These are phyloP conservation scores for Alviniconcha strummeri DNA, from an alignment of 2,888 invertebrate genomes.

Conservation along the genomic window DNA sequence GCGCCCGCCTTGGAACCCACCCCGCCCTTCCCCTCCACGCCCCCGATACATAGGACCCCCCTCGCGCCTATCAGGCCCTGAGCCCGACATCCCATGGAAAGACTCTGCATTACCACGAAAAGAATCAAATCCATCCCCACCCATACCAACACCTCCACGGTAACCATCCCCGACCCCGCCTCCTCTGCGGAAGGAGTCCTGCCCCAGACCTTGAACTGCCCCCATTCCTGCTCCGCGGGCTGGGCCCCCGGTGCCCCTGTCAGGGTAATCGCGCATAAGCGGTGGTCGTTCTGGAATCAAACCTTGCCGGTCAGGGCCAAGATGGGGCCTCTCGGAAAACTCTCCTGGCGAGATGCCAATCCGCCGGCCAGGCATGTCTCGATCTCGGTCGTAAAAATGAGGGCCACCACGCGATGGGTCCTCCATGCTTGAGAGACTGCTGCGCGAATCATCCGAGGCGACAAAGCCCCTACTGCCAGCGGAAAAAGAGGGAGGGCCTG, in stretches of 20 bases:
- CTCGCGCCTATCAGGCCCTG: slow-evolving; percentile 2
- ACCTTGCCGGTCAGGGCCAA: background rate
- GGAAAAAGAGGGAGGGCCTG: background rate
- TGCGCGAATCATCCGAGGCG: slow-evolving; percentile 20
- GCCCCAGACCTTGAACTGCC: background rate
- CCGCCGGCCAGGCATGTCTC: background rate
- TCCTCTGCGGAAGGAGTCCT: slow-evolving; percentile 8
- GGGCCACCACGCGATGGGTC: background rate
- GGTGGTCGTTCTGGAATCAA: background rate
- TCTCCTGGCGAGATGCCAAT: slow-evolving; percentile 25
- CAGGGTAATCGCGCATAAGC: background rate
- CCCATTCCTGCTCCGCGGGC: background rate
- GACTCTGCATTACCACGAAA: slow-evolving; percentile 12
- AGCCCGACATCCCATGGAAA: background rate
- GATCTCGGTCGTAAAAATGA: slow-evolving; percentile 24
- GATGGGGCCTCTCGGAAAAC: slow-evolving; percentile 9
- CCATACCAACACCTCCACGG: slow-evolving; percentile 18
- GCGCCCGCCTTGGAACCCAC: slow-evolving; percentile 10
- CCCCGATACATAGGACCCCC: slow-evolving; percentile 12
- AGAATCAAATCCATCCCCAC: slow-evolving; percentile 20
- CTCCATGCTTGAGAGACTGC: slow-evolving; percentile 14
- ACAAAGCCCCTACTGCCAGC: background rate
- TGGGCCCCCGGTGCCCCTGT: background rate
- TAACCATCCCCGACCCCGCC: slow-evolving; percentile 21
- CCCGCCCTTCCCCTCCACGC: slow-evolving; percentile 6